Evolutionary conservation across 2,113 vertebrate species (phyloP).

Genomic region (Caranx melampygus): DNA sequence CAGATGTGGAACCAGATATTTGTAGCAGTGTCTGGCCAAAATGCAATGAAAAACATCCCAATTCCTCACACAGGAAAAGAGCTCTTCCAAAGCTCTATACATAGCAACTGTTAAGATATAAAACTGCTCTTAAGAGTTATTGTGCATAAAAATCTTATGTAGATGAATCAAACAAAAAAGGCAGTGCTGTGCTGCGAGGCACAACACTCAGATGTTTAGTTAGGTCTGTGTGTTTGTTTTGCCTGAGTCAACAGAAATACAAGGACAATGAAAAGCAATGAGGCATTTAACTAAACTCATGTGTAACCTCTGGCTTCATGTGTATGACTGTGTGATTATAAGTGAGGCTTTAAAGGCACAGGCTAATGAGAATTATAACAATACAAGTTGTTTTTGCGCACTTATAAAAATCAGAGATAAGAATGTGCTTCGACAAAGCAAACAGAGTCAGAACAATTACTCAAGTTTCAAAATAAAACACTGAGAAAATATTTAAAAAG

Average conservation of each 20-base stretch:
- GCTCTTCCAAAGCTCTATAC: neutral
- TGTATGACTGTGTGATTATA: neutral
- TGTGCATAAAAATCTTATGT: neutral
- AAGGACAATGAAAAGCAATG: neutral
- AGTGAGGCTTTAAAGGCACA: neutral
- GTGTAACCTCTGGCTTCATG: neutral
- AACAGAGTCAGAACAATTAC: too few species aligned
- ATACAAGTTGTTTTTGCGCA: too few species aligned
- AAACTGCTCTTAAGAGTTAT: neutral
- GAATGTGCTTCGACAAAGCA: too few species aligned
- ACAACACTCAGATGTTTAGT: neutral
- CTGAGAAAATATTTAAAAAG: too few species aligned
- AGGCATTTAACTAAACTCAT: neutral
- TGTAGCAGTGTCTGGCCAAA: constrained; percentile 17
- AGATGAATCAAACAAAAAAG: neutral
- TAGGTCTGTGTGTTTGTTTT: neutral
- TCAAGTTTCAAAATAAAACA: too few species aligned
- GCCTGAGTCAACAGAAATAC: neutral
- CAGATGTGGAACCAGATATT: constrained; percentile 48
- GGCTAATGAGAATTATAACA: neutral
- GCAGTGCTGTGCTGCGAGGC: neutral
- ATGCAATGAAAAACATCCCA: constrained; percentile 16
- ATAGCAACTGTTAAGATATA: neutral
- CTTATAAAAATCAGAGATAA: too few species aligned
- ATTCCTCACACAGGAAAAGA: neutral